A percentile compares a stretch with the other conserved stretches of the same genome.
These are phyloP conservation scores for Ypsolopha sequella DNA, from an alignment of 2,888 invertebrate genomes.

Conservation along the genomic window DNA sequence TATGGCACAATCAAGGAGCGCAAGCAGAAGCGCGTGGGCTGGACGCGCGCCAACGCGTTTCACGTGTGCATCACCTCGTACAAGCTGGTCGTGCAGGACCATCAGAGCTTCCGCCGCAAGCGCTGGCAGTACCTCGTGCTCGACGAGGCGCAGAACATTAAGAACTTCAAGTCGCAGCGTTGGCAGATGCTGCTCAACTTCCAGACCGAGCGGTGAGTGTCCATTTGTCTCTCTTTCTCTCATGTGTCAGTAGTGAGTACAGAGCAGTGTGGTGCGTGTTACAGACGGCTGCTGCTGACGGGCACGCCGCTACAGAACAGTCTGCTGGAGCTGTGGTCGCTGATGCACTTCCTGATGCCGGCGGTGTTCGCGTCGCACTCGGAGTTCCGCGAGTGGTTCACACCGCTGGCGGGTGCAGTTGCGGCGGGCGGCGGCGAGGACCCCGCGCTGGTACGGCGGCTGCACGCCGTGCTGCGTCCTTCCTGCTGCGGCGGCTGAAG, in stretches of 20 bases:
- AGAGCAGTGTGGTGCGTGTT: background rate
- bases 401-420: conserved; percentile 92
- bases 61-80: conserved; percentile 98
- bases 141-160: conserved; percentile 99
- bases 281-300: conserved; percentile 88
- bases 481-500: conserved; percentile 92
- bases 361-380: conserved; percentile 96
- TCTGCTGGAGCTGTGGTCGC: conserved; percentile 96
- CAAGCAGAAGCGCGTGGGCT: conserved; percentile 90
- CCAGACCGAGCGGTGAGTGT: conserved; percentile 84
- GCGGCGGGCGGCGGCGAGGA: conserved; percentile 32
- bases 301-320: conserved; percentile 97
- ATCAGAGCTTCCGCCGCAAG: conserved; percentile 96
- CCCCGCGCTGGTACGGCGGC: conserved; percentile 26
- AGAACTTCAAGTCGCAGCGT: conserved; percentile 98
- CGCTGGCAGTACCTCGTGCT: conserved; percentile 98
- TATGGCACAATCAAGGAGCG: conserved; percentile 97
- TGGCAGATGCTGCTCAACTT: conserved; percentile 98
- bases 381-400: conserved; percentile 99
- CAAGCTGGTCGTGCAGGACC: conserved; percentile 98
- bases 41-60: conserved; percentile 99
- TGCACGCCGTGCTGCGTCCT: conserved; percentile 88
- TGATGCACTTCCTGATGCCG: conserved; percentile 99
- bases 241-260: background rate
- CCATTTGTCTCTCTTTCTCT: background rate